These are phyloP conservation scores for Ctenodactylus gundi DNA, from an alignment of 2,113 vertebrate species.

Conservation along the genomic window DNA sequence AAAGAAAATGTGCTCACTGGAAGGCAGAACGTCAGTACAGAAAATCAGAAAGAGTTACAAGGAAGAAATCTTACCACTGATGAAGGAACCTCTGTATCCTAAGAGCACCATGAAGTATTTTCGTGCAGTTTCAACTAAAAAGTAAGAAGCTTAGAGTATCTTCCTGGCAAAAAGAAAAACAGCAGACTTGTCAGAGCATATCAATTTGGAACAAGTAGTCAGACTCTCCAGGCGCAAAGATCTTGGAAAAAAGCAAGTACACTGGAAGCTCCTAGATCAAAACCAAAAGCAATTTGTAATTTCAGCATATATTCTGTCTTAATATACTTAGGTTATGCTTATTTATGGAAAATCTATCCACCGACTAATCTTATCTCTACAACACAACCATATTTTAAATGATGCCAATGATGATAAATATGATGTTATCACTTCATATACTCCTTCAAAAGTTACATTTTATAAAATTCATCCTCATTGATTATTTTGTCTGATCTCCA, in stretches of 20 bases:
- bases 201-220: not conserved
- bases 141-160: not conserved
- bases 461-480: not conserved
- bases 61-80: not conserved
- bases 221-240: not conserved
- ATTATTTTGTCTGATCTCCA: not conserved
- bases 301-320: not conserved
- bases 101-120: not conserved
- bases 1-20: not conserved
- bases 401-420: not conserved
- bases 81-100: not conserved
- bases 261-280: not conserved
- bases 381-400: not conserved
- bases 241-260: not conserved
- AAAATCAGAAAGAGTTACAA: not conserved
- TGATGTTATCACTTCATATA: not conserved
- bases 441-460: not conserved
- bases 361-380: not conserved
- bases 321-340: not conserved
- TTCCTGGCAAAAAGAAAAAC: not conserved
- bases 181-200: not conserved
- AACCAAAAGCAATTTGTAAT: not conserved
- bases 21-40: not conserved
- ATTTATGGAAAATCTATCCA: not conserved
- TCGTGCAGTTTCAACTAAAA: not conserved